Conservation (phyloP, 2,797 vertebrate genomes). For the Sebastes steindachneri region DNA sequence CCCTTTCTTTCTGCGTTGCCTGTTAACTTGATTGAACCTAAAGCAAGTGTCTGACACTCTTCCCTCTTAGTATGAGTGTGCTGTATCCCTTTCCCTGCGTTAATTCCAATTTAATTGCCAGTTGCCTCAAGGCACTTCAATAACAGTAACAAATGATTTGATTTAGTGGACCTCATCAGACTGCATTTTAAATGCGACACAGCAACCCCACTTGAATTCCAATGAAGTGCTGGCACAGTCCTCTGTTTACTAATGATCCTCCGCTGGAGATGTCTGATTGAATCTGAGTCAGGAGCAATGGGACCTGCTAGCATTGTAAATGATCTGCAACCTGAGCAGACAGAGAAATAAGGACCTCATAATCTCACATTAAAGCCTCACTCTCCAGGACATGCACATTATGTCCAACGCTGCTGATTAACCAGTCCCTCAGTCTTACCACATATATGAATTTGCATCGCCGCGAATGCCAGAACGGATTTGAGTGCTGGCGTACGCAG, state of each 20-base stretch:
- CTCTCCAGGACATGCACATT: constrained; percentile 70
- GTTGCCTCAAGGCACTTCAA: constrained; percentile 99
- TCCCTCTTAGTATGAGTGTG: constrained; percentile 87
- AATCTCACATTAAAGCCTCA: constrained; percentile 80
- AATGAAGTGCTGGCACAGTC: constrained; percentile 99
- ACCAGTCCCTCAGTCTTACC: constrained; percentile 47
- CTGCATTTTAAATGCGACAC: constrained; percentile 99
- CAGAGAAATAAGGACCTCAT: constrained; percentile 83
- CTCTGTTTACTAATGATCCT: constrained; percentile 99
- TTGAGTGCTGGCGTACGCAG: constrained; percentile 44
- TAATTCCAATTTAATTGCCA: constrained; percentile 99
- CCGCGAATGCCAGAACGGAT: constrained; percentile 47
- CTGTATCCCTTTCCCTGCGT: constrained; percentile 90
- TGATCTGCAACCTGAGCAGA: constrained; percentile 91
- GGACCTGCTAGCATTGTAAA: constrained; percentile 95
- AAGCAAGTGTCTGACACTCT: constrained; percentile 84
- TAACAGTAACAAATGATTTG: constrained; percentile 99
- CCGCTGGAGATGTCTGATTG: constrained; percentile 99
- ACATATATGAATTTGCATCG: constrained; percentile 57
- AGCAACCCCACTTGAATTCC: constrained; percentile 99
- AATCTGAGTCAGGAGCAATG: constrained; percentile 90
- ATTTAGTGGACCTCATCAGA: constrained; percentile 99
- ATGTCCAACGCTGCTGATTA: constrained; percentile 70
- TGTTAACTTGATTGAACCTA: constrained; percentile 86
- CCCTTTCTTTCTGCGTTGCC: constrained; percentile 68